Percentiles rank a stretch among this genome's conserved stretches.
Conservation (phyloP, 2,888 invertebrate species). For the Drosophila mimica region DNA sequence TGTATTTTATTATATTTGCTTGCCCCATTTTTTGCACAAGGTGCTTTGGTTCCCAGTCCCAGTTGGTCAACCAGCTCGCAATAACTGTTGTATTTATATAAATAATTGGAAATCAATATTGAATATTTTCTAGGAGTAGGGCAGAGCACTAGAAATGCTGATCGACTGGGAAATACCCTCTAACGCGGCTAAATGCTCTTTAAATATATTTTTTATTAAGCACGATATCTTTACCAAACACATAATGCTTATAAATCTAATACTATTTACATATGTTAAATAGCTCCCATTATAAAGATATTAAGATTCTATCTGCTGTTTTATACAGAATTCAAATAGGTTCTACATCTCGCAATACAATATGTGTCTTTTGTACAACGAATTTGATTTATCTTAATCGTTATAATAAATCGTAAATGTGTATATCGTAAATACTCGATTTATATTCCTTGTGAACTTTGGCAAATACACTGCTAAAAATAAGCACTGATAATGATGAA, state of each 20-base stretch:
- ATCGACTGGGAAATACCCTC: neutral
- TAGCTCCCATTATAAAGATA: neutral
- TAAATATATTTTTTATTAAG: too few species aligned
- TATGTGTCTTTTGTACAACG: neutral
- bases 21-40: neutral
- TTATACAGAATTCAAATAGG: neutral
- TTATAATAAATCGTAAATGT: neutral
- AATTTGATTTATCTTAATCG: neutral
- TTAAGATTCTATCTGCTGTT: neutral
- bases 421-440: neutral
- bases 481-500: conserved; percentile 16
- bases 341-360: neutral
- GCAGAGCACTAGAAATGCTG: too few species aligned
- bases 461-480: neutral
- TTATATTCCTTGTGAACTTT: neutral
- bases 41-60: neutral
- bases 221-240: too few species aligned
- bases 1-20: neutral
- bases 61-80: neutral
- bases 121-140: neutral
- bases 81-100: neutral
- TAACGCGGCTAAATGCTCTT: too few species aligned
- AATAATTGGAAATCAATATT: conserved; percentile 23
- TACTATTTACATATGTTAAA: neutral
- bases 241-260: neutral